phyloP scores from a whole-genome alignment of 2,888 invertebrate species.

The Ophonus ardosiacus region DNA sequence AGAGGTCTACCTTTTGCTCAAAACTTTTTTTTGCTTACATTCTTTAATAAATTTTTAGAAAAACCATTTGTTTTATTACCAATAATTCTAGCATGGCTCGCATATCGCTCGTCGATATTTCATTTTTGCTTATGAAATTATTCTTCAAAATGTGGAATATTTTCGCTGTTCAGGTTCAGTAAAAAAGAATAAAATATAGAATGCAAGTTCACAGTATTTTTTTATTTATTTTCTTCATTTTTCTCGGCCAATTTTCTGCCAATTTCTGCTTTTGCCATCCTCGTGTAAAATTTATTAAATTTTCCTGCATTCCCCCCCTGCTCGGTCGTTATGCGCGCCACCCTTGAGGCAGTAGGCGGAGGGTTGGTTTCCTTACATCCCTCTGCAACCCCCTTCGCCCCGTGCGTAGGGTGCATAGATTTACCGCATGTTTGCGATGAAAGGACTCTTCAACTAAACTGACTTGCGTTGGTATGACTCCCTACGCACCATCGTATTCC shows the following conservation, averaged over 20 bases:
- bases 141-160: too few relatives aligned
- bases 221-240: too few relatives aligned
- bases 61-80: too few relatives aligned
- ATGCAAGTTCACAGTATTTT: too few relatives aligned
- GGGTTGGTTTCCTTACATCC: conserved; percentile 43
- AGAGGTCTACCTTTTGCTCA: too few relatives aligned
- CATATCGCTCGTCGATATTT: too few relatives aligned
- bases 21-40: too few relatives aligned
- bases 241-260: background rate
- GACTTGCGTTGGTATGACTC: conserved; percentile 53
- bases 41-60: too few relatives aligned
- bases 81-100: too few relatives aligned
- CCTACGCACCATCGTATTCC: conserved; percentile 31
- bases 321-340: conserved; percentile 42
- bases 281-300: background rate
- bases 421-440: conserved; percentile 74
- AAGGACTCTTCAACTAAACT: conserved; percentile 63
- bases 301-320: background rate
- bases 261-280: background rate
- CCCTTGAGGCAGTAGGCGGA: conserved; percentile 9
- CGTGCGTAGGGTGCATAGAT: conserved; percentile 75
- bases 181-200: too few relatives aligned
- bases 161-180: too few relatives aligned
- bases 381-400: background rate
- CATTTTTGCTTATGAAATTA: too few relatives aligned